These are phyloP conservation scores for Conchocele bisecta DNA, from an alignment of 2,888 invertebrate species.

Conservation along the genomic window DNA sequence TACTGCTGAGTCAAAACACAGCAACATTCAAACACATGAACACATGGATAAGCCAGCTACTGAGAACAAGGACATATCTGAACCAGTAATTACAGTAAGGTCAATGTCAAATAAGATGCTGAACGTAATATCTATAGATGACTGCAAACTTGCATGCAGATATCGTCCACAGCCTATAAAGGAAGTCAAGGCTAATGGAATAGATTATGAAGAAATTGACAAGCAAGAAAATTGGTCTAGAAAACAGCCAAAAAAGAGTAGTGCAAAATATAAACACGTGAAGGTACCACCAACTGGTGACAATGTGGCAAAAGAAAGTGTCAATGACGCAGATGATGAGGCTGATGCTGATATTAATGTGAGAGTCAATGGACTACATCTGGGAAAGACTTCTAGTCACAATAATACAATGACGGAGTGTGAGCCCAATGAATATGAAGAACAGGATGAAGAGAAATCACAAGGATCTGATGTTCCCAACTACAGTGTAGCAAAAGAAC, in stretches of 20 bases:
- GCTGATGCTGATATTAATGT: not conserved
- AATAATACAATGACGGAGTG: too few species aligned
- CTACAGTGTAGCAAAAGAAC: too few species aligned
- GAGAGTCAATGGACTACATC: conserved; percentile 11
- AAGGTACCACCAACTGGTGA: not conserved
- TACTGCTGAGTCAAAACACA: conserved; percentile 24
- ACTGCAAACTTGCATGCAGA: conserved; percentile 68
- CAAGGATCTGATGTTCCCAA: too few species aligned
- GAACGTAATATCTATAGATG: conserved; percentile 73
- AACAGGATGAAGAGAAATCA: too few species aligned
- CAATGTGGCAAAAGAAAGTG: not conserved
- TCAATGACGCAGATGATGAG: conserved; percentile 16
- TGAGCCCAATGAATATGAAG: too few species aligned
- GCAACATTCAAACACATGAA: conserved; percentile 25
- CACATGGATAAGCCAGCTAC: too few species aligned
- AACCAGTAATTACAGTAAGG: conserved; percentile 57
- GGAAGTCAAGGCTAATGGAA: conserved; percentile 15
- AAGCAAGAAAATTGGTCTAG: too few species aligned
- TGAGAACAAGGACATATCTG: too few species aligned
- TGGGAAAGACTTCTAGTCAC: too few species aligned
- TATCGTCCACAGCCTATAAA: conserved; percentile 58
- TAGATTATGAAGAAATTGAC: conserved; percentile 8
- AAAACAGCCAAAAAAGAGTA: too few species aligned
- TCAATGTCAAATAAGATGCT: conserved; percentile 70
- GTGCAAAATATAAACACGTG: not conserved